A percentile compares a stretch with the other conserved stretches of the same genome.
Evolutionary conservation across 2,888 invertebrate genomes (phyloP).

Genomic region (Ochropacha duplaris): DNA sequence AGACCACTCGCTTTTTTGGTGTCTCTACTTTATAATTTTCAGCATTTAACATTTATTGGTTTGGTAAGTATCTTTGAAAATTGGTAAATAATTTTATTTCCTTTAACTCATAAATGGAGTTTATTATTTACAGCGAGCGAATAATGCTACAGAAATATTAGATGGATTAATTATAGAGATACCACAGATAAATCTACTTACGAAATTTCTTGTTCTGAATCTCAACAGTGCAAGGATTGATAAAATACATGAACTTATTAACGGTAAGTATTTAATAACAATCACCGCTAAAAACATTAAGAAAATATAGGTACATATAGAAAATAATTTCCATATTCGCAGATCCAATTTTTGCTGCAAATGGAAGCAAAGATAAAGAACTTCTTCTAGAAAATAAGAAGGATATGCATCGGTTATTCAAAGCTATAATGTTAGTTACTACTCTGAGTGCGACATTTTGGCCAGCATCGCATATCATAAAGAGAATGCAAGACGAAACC

Average conservation of each 20-base stretch:
- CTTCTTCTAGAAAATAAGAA: conserved; percentile 25
- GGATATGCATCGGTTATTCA: conserved; percentile 25
- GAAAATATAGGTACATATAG: too few species aligned
- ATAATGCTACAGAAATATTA: conserved; percentile 26
- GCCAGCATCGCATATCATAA: conserved; percentile 24
- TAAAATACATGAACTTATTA: conserved; percentile 31
- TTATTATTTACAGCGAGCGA: conserved; percentile 20
- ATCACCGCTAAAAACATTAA: neutral
- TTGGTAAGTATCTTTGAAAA: conserved; percentile 26
- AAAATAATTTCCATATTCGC: conserved; percentile 5
- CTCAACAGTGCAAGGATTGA: conserved; percentile 30
- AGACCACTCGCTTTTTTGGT: conserved; percentile 25
- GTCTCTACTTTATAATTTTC: conserved; percentile 21
- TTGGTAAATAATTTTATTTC: too few species aligned
- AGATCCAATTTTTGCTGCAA: conserved; percentile 43
- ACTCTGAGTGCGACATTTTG: conserved; percentile 15
- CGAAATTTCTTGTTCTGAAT: conserved; percentile 31
- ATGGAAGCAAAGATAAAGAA: conserved; percentile 27
- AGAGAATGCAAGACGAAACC: conserved; percentile 25
- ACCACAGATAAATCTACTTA: conserved; percentile 35
- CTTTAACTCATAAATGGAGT: too few species aligned
- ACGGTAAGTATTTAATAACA: conserved; percentile 24
- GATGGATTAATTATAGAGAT: conserved; percentile 33
- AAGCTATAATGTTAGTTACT: conserved; percentile 11
- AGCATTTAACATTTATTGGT: conserved; percentile 35